Percentiles rank a stretch among this genome's conserved stretches.
These are phyloP conservation scores for Neodiprion fabricii DNA, from an alignment of 1,140 invertebrate species.

Conservation along the genomic window DNA sequence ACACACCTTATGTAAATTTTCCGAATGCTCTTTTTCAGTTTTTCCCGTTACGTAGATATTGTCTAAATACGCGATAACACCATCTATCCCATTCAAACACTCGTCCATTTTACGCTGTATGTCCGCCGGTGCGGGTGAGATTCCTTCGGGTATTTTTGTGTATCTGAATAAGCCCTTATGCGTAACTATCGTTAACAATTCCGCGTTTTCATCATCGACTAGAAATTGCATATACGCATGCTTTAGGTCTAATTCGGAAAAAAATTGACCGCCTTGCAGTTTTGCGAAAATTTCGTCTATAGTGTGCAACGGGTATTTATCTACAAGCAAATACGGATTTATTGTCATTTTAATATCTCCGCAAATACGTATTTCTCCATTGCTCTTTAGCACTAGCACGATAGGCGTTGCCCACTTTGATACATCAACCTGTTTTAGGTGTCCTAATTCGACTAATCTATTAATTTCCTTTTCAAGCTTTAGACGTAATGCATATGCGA, in stretches of 20 bases:
- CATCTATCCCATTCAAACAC: conserved; percentile 36
- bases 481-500: conserved; percentile 37
- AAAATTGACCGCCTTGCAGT: conserved; percentile 1
- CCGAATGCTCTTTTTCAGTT: conserved; percentile 31
- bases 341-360: conserved; percentile 12
- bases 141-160: conserved; percentile 57
- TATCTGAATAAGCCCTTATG: conserved; percentile 57
- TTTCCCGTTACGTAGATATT: conserved; percentile 43
- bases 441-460: conserved; percentile 36
- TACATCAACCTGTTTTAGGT: conserved; percentile 46
- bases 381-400: conserved; percentile 40
- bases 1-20: conserved; percentile 14
- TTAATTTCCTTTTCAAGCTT: conserved; percentile 39
- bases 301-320: conserved; percentile 7
- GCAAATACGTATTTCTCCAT: conserved; percentile 8
- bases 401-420: conserved; percentile 54
- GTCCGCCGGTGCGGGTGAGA: conserved; percentile 31
- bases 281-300: conserved; percentile 17
- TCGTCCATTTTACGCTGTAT: conserved; percentile 43
- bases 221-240: conserved; percentile 12
- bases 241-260: conserved; percentile 8
- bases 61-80: conserved; percentile 43
- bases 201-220: conserved; percentile 31
- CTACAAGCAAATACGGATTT: conserved; percentile 2
- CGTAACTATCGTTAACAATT: conserved; percentile 39